Evolutionary conservation across 2,888 invertebrate species (phyloP).

Genomic region (Orthonychiurus folsomi): DNA sequence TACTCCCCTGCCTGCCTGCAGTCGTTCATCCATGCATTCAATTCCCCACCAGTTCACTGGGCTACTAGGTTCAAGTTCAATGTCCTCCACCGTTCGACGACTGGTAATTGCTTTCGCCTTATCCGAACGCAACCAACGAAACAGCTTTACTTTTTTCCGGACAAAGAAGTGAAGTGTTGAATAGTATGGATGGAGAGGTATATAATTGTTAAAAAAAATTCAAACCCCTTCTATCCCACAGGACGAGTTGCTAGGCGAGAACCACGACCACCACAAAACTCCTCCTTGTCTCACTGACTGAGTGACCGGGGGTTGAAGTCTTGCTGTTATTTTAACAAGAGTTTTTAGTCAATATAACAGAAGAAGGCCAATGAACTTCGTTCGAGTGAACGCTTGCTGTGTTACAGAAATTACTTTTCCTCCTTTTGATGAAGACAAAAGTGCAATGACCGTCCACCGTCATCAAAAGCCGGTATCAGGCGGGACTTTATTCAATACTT

Average conservation of each 20-base stretch:
- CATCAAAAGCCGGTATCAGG: neutral
- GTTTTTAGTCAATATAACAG: neutral
- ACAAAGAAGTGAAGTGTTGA: neutral
- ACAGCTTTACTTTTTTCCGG: neutral
- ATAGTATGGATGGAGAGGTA: neutral
- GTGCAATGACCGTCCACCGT: neutral
- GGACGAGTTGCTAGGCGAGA: too few relatives aligned
- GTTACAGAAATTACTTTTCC: neutral
- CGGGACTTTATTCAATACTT: too few relatives aligned
- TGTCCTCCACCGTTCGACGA: neutral
- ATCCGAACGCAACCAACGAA: too few relatives aligned
- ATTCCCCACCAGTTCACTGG: slow-evolving; percentile 8
- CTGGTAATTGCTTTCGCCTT: neutral
- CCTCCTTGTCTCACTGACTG: slow-evolving; percentile 3
- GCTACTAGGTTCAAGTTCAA: slow-evolving; percentile 9
- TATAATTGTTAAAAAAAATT: neutral
- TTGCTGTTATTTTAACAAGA: too few relatives aligned
- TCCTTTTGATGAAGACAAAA: neutral
- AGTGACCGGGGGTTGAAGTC: slow-evolving; percentile 4
- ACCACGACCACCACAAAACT: neutral
- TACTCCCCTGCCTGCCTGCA: neutral
- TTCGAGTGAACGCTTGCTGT: neutral
- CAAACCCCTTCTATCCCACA: too few relatives aligned
- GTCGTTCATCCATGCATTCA: neutral
- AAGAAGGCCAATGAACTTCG: neutral